phyloP scores from a whole-genome alignment of 2,797 vertebrate genomes.

The Lithobates pipiens region DNA sequence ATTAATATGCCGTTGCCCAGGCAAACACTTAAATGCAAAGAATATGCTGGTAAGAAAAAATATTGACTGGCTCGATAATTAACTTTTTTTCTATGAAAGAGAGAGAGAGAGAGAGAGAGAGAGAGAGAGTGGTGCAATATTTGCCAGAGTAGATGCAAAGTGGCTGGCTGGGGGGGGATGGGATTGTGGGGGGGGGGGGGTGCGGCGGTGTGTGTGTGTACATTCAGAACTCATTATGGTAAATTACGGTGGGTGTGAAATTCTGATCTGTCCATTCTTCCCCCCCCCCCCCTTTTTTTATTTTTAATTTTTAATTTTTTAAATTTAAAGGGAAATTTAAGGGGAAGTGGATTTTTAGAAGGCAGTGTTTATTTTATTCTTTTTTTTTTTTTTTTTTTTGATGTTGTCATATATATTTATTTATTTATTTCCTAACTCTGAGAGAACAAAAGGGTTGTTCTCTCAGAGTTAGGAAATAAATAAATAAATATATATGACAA shows the following conservation, averaged over 20 bases:
- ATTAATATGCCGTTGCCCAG: slow-evolving; percentile 59
- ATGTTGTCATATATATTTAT: too few species aligned
- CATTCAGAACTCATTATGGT: slow-evolving; percentile 41
- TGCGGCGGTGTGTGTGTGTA: neutral
- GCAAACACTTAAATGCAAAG: slow-evolving; percentile 60
- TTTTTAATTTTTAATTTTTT: too few species aligned
- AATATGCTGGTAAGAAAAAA: slow-evolving; percentile 54
- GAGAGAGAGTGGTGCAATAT: slow-evolving; percentile 53
- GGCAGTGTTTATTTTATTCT: too few species aligned
- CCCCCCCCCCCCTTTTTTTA: too few species aligned
- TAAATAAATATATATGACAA: too few species aligned
- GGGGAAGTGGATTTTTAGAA: too few species aligned
- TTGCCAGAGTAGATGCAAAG: slow-evolving; percentile 29
- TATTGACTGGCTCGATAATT: slow-evolving; percentile 62
- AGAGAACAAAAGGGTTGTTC: too few species aligned
- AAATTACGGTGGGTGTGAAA: neutral
- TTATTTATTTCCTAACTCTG: too few species aligned
- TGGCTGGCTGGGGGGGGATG: neutral
- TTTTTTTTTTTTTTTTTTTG: too few species aligned
- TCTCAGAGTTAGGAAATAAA: too few species aligned
- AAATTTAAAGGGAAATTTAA: too few species aligned
- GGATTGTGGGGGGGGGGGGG: neutral
- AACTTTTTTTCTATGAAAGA: slow-evolving; percentile 51
- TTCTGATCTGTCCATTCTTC: neutral
- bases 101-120: slow-evolving; percentile 47